Base-by-base conservation (phyloP, 2,888 invertebrate species). In the Eupithecia insigniata region DNA sequence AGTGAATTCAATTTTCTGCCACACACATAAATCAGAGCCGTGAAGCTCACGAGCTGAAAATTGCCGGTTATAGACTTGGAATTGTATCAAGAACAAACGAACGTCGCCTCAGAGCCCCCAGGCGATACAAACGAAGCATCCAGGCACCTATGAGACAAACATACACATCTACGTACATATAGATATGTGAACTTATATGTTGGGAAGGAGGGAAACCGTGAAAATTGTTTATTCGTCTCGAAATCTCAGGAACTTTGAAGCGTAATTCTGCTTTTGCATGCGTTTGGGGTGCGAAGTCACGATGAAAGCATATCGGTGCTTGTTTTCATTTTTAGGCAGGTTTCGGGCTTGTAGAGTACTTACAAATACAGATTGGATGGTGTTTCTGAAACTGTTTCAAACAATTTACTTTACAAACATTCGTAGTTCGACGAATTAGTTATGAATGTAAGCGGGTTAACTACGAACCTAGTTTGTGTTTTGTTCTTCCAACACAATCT, bases 221-320 rank as follows among this genome's bases (percentile, higher is more conserved):
- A 36, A 74, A 71, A 67, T 74, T 68, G 71, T 74, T 67, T 69
- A 64, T 69, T 69, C 69, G 36, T 70, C 74, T 71, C 71, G 39
- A 70, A 74, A 74, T 65, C 69, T 62, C 69, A 67, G 28, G 28
- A 67, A 71, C 69, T 71, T 67, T 67, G 71, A 66, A 71, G 66
- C 32, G 62, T 71, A 71, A 69, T 74, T 69, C 71, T 26, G 69
- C 58, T 66, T 60, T 51, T 70, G 68, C 73, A 70, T 73, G 60
- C 58, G 70, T 69, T 62, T n/a, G 22, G 14, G 36, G 22, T 26
- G 16, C 26, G 36, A 12, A 36, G 32, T 64, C 22, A 34, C 34
- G 5, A 5, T n/a, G 64, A 36, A 10, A 39, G 7, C 26, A 14
- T 64, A 7, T 64, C 26, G 51, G 22, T 14, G 55, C 26, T 55